Evolutionary conservation across 2,888 invertebrate genomes (phyloP), one percentile per base, ranked within the genome.

Genomic region (Amblyjoppa fuscipennis): DNA sequence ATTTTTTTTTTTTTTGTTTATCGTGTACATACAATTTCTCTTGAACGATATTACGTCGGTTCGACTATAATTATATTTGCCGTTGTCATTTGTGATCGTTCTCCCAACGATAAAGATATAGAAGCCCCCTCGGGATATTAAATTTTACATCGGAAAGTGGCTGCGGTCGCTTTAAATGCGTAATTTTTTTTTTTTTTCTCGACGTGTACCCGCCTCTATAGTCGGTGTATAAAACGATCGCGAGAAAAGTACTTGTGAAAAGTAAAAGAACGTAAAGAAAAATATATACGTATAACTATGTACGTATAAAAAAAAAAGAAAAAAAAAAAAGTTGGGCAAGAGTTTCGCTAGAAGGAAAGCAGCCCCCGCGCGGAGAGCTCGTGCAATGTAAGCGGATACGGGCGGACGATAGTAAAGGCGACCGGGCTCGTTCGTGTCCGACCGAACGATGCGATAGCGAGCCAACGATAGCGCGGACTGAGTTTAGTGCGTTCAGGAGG

Each of bases 351-450:
- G 59, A 76, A 66, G 51, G 64, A 75, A 64, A 66, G 66, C 66
- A 76, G 76, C 66, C 64, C 76, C 56, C 53, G 64, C 66, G 49
- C 13, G 64, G 16, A 16, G 16, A 25, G 51, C 41, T 38, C 68
- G 66, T 28, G 77, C 59, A 61, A 64, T 74, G 68, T 79, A 84
- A 84, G 83, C 76, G 84, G 84, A 84, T 84, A 84, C 81, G 84
- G 84, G 84, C 73, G 51, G 64, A 68, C 81, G 84, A 84, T 84
- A 81, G 84, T 59, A 68, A 73, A 76, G 53, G 59, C 56, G 73
- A 56, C 81, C 71, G 73, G 81, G 71, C 68, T 73, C 77, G 73
- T 59, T 75, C 69, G 59, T 80, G 75, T 70, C 70, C 75, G 70
- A 84, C 74, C 70, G 66, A 69, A 79, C 69, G 74, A 66, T 59